Base-by-base conservation (phyloP, 2,888 invertebrate species). In the Andrena chrysosceles region DNA sequence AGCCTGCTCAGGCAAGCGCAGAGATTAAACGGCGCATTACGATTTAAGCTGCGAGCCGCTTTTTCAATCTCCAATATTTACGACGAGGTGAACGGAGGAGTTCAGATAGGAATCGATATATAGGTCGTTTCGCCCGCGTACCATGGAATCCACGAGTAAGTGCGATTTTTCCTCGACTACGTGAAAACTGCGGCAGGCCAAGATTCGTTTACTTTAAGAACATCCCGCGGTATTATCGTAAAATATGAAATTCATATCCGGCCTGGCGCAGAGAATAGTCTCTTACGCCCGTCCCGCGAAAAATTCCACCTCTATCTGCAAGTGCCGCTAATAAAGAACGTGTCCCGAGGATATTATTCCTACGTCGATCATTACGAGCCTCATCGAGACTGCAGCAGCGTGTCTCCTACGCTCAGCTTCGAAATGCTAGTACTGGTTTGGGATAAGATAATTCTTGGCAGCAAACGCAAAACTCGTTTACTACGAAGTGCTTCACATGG, bases 181-280 rank as follows among this genome's bases (percentile, higher is more conserved):
- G 82, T 67, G 84, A 81, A 83, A 80, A 77, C 72, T 79, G 77
- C 49, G 48, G 52, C 76, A 69, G 67, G 72, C 77, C 79, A 67
- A 77, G 77, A 87, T 88, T 87, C 86, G 85, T 86, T 87, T 89
- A 85, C 83, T 83, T 83, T 86, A 83, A 85, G 84, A 88, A 88
- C 85, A 88, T 90, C 85, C 85, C 67, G 80, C 64, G 85, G 82
- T 86, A 86, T 90, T 90, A 90, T 90, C 90, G 88, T 88, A 84
- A 89, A 85, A 90, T 88, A 90, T 89, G 85, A 90, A 91, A 90
- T 90, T 89, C 89, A 90, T 89, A 89, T 90, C 85, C 80, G 70
- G 73, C 35, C 76, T 13, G 31, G 69, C 7, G 59, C 8, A 52
- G 70, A 62, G 62, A 33, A 52, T 31, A 31, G 68, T 60, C 67